Evolutionary conservation across 2,888 invertebrate genomes (phyloP).

Genomic region (Chaitophorus viminalis): DNA sequence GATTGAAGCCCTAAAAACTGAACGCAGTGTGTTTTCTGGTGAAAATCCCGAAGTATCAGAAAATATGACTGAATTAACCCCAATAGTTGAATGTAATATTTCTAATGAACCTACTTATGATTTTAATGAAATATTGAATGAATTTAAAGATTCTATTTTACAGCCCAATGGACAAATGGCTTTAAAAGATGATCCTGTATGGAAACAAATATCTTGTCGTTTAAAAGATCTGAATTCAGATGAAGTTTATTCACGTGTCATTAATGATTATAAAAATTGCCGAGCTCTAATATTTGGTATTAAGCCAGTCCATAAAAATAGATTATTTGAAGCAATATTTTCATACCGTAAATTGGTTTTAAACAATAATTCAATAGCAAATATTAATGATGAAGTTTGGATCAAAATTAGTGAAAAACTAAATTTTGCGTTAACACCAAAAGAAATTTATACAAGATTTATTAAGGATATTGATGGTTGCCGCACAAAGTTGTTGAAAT

Average conservation of each 20-base stretch:
- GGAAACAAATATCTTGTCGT: conserved; percentile 41
- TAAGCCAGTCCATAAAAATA: neutral
- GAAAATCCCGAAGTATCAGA: conserved; percentile 45
- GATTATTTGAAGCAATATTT: conserved; percentile 44
- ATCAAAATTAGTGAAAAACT: conserved; percentile 49
- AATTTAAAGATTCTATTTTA: conserved; percentile 46
- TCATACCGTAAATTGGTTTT: conserved; percentile 31
- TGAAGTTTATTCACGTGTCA: conserved; percentile 44
- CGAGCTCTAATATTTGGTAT: conserved; percentile 19
- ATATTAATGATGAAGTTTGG: conserved; percentile 54
- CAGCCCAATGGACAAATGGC: conserved; percentile 29
- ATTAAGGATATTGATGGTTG: conserved; percentile 40
- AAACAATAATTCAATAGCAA: conserved; percentile 26
- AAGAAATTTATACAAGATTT: conserved; percentile 33
- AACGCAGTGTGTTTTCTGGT: conserved; percentile 55
- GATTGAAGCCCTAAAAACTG: conserved; percentile 58
- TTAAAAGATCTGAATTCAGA: conserved; percentile 32
- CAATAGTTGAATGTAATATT: conserved; percentile 49
- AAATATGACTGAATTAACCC: conserved; percentile 48
- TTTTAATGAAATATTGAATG: conserved; percentile 33
- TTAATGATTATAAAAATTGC: conserved; percentile 45
- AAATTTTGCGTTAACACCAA: conserved; percentile 26
- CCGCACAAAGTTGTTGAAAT: conserved; percentile 31
- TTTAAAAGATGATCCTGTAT: conserved; percentile 27
- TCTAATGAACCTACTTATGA: conserved; percentile 26